Evolutionary conservation across 2,888 invertebrate genomes (phyloP).

Genomic region (Agrochola lychnidis): DNA sequence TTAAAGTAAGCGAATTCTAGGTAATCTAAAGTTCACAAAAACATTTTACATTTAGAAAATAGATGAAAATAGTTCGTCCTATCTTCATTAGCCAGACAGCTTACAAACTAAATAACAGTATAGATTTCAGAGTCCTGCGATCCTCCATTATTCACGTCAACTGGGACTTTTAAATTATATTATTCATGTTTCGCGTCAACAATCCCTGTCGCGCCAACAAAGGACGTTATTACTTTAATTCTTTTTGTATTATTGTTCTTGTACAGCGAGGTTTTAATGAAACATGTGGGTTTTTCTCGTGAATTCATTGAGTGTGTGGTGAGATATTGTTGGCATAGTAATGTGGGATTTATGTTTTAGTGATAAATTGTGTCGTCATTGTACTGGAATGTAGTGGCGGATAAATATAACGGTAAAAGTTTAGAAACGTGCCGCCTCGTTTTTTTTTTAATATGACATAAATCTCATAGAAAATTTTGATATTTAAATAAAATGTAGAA

Average conservation of each 20-base stretch:
- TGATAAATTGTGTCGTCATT: background rate
- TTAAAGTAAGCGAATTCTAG: too few relatives aligned
- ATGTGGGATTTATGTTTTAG: background rate
- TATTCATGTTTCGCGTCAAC: constrained; percentile 27
- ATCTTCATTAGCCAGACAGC: background rate
- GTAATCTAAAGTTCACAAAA: background rate
- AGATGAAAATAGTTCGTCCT: background rate
- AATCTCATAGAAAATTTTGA: too few relatives aligned
- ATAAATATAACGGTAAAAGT: background rate
- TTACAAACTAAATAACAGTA: constrained; percentile 12
- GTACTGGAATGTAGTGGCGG: background rate
- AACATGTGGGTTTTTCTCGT: constrained; percentile 11
- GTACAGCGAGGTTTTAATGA: constrained; percentile 22
- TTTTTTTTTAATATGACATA: too few relatives aligned
- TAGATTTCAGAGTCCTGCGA: constrained; percentile 1
- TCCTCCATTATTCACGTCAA: constrained; percentile 15
- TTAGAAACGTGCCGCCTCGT: too few relatives aligned
- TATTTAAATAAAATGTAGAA: too few relatives aligned
- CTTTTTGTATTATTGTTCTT: constrained; percentile 34
- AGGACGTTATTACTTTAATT: constrained; percentile 23
- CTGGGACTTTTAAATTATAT: constrained; percentile 5
- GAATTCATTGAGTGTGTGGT: background rate
- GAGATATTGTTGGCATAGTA: background rate
- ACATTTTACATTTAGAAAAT: background rate
- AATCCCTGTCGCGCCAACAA: constrained; percentile 17